Evolutionary conservation across 2,888 invertebrate genomes (phyloP).

Genomic region (Galerucella pusilla): DNA sequence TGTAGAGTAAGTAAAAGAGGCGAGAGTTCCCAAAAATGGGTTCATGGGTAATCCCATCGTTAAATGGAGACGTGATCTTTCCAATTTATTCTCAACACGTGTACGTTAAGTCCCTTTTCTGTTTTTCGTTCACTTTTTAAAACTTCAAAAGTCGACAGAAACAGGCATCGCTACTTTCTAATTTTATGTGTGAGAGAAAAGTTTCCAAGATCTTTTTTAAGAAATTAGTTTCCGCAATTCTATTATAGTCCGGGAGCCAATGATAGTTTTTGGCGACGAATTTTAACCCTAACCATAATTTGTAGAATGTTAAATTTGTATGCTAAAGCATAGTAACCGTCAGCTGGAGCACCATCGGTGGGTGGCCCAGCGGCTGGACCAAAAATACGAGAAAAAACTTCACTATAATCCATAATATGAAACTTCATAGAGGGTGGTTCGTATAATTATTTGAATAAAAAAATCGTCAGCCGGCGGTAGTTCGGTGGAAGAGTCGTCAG

Average conservation of each 20-base stretch:
- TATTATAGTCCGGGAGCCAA: background rate
- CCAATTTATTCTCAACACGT: slow-evolving; percentile 61
- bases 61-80: slow-evolving; percentile 63
- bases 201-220: background rate
- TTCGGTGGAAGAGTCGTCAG: too few relatives aligned
- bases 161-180: slow-evolving; percentile 60
- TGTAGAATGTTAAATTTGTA: too few relatives aligned
- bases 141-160: slow-evolving; percentile 51
- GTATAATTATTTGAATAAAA: too few relatives aligned
- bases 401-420: too few relatives aligned
- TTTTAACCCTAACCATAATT: too few relatives aligned
- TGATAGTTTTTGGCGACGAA: too few relatives aligned
- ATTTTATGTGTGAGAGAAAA: slow-evolving; percentile 28
- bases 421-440: too few relatives aligned
- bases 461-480: too few relatives aligned
- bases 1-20: slow-evolving; percentile 62
- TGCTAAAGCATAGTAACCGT: too few relatives aligned
- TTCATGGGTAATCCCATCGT: slow-evolving; percentile 62
- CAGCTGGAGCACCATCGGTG: too few relatives aligned
- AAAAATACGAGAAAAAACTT: too few relatives aligned
- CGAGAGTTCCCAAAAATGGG: slow-evolving; percentile 55
- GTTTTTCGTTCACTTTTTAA: slow-evolving; percentile 38
- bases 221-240: background rate
- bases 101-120: slow-evolving; percentile 37
- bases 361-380: too few relatives aligned